A percentile compares a stretch with the other conserved stretches of the same genome.
phyloP scores from a whole-genome alignment of 2,113 vertebrate genomes.

The Anser cygnoides region DNA sequence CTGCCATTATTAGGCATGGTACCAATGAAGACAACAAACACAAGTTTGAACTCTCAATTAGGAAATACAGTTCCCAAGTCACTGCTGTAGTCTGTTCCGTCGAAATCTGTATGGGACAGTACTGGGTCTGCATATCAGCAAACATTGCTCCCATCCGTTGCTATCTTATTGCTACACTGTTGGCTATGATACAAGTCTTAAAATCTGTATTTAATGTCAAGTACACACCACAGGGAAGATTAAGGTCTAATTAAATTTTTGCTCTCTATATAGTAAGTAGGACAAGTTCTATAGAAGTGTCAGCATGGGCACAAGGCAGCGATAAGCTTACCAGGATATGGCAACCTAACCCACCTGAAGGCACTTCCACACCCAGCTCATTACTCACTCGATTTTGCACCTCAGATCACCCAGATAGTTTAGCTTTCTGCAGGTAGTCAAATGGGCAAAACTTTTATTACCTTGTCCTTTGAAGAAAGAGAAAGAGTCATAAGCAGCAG shows the following conservation, averaged over 20 bases:
- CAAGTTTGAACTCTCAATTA: not conserved
- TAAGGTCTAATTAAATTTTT: not conserved
- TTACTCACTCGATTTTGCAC: not conserved
- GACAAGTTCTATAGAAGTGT: not conserved
- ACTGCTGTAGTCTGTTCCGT: not conserved
- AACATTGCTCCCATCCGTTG: not conserved
- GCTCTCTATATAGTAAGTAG: not conserved
- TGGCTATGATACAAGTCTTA: not conserved
- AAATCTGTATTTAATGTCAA: not conserved
- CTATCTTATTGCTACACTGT: not conserved
- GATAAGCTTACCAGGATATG: not conserved
- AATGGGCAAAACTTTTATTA: conserved; percentile 12
- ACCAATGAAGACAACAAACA: not conserved
- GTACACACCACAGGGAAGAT: not conserved
- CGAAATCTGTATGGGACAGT: not conserved
- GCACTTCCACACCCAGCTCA: not conserved
- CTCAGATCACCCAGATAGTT: not conserved
- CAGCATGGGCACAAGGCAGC: not conserved
- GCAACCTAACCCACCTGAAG: not conserved
- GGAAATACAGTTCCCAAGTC: not conserved
- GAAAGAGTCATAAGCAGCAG: not conserved
- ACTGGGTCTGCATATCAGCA: not conserved
- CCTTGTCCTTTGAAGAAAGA: not conserved
- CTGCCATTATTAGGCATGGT: not conserved
- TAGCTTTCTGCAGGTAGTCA: not conserved